Base-by-base conservation (phyloP, 1,140 invertebrate species). In the Lerema accius region DNA sequence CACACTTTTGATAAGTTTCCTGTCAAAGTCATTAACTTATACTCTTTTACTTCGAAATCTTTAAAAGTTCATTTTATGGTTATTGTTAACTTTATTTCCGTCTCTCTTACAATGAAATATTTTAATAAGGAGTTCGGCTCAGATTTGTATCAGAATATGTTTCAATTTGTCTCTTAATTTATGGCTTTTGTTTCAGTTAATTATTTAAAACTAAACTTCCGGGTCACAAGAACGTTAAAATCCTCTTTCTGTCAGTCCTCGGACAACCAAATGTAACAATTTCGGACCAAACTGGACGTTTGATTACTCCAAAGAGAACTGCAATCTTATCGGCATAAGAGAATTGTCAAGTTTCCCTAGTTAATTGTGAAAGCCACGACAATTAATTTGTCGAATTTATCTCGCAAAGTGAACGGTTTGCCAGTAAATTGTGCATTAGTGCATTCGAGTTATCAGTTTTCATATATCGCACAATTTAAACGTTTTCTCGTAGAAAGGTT, bases 401-500 rank as follows among this genome's bases (percentile, higher is more conserved):
- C 14, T 51, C 10, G 28, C n/a, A 13, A 51, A 51, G 49, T 51
- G n/a, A 51, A n/a, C 7, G 32, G 49, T 23, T 23, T 23, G 19
- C 19, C 19, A 23, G 19, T 39, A 51, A 32, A 50, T 32, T 23
- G 19, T 23, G n/a, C 4, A 46, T 26, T 26, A 35, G n/a, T 14
- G 9, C 9, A 6, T 15, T 39, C 37, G 11, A 39, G 16, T 53
- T 40, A 39, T 37, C 37, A 23, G 19, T 5, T 23, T 23, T 23
- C 15, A 40, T 19, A 15, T 39, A 37, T 17, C 16, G 9, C 35
- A 51, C 32, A 14, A 0, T 39, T 50, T 7, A 53, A 23, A 55
- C 19, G 15, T 55, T 55, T 55, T 26, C 39, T 42, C 16, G 23
- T 42, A 19, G 51, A 42, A 55, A 19, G 23, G 51, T 5, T 37